Conservation (phyloP, 2,113 vertebrate species). For the Myotis davidii region DNA sequence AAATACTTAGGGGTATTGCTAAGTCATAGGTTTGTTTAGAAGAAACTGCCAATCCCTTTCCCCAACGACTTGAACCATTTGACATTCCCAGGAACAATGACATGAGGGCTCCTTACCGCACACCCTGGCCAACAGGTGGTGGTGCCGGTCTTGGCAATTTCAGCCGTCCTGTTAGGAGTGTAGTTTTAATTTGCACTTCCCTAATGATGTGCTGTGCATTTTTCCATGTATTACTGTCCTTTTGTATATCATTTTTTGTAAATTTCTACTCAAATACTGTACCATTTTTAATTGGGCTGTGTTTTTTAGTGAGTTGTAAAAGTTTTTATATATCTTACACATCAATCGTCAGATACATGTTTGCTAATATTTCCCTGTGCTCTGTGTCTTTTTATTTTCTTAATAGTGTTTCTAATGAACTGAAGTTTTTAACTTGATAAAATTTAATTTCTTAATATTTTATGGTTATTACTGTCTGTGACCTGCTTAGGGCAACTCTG, state of each 20-base stretch:
- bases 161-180: neutral
- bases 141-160: neutral
- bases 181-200: neutral
- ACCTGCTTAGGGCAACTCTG: neutral
- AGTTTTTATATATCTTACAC: neutral
- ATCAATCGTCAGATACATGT: neutral
- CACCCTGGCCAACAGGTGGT: neutral
- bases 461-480: neutral
- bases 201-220: neutral
- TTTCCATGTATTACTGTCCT: neutral
- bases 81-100: neutral
- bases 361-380: neutral
- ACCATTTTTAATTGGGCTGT: constrained; percentile 1
- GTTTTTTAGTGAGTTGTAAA: neutral
- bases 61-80: neutral
- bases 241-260: neutral
- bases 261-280: neutral
- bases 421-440: neutral
- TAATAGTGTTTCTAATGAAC: neutral
- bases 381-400: neutral
- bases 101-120: neutral
- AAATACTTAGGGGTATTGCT: neutral
- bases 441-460: neutral
- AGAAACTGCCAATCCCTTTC: neutral
- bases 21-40: neutral